Evolutionary conservation across 2,888 invertebrate species (phyloP).

Genomic region (Terebella lapidaria): DNA sequence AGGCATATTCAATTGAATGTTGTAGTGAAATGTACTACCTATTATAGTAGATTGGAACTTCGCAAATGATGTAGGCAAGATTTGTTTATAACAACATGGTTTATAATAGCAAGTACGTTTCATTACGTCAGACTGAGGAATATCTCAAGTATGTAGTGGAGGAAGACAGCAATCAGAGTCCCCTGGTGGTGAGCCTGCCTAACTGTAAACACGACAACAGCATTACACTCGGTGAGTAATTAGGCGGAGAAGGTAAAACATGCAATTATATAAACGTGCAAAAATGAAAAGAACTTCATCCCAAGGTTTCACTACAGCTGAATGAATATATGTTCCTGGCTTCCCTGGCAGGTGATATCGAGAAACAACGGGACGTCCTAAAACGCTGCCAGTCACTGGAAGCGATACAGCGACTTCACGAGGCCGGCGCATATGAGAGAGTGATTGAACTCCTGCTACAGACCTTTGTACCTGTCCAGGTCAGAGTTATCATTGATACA

Average conservation of each 20-base stretch:
- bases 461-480: slow-evolving; percentile 22
- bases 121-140: slow-evolving; percentile 1
- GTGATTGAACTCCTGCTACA: slow-evolving; percentile 40
- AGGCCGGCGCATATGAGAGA: slow-evolving; percentile 37
- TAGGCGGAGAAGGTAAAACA: no score
- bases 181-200: slow-evolving; percentile 20
- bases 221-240: slow-evolving; percentile 30
- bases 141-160: neutral
- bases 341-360: neutral
- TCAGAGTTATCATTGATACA: neutral
- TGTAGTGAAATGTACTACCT: no score
- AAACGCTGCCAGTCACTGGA: slow-evolving; percentile 50
- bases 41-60: no score
- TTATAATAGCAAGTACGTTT: no score
- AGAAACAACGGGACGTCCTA: slow-evolving; percentile 18
- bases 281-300: no score
- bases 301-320: no score
- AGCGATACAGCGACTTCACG: slow-evolving; percentile 48
- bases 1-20: no score
- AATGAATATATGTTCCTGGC: no score
- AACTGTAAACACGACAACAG: slow-evolving; percentile 34
- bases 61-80: no score
- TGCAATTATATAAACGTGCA: no score
- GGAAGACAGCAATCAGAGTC: no score
- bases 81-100: no score